Evolutionary conservation across 1,140 invertebrate species (phyloP), one percentile per base, ranked within the genome.

Genomic region (Drosophila equinoxialis): DNA sequence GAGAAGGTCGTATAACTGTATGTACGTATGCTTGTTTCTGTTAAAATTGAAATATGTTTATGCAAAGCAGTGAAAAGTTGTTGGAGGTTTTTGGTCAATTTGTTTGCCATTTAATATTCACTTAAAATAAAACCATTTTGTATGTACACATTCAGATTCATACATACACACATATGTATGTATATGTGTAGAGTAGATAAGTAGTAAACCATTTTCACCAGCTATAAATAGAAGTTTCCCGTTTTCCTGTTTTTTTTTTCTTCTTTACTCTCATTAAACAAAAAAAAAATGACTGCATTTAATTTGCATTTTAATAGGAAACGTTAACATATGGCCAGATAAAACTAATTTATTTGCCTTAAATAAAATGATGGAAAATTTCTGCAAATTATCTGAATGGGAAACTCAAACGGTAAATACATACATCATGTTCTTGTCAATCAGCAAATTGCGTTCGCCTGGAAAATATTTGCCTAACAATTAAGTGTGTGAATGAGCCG

Each of bases 401-500:
- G 17, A 45, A 45, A 48, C 14, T 48, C 2, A 48, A 48, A 51
- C 7, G 11, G 10, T 23, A 5, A 51, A 8, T 51, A 23, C 17
- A 51, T 51, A 23, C 17, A 51, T 51, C 20, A 74, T 14, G 35
- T 58, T 11, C 35, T 59, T 33, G 30, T 59, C 57, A 59, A 33
- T 20, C 33, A 17, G 8, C 17, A 10, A 77, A 77, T 74, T 74
- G 71, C 63, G 33, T 37, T 70, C 35, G 71, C 42, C 58, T 70
- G 67, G 65, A 66, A 74, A 77, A 74, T 74, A 77, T 77, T 74
- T 74, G 63, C 6, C 63, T 63, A 71, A 75, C 83, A 87, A 85
- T 85, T 85, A 85, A 87, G 71, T 70, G 71, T 87, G 66, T 37
- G 26, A 37, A 37, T 33, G 69, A 55, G 17, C 75, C 63, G 41